Evolutionary conservation across 2,113 vertebrate species (phyloP).

Genomic region (Verasper variegatus): DNA sequence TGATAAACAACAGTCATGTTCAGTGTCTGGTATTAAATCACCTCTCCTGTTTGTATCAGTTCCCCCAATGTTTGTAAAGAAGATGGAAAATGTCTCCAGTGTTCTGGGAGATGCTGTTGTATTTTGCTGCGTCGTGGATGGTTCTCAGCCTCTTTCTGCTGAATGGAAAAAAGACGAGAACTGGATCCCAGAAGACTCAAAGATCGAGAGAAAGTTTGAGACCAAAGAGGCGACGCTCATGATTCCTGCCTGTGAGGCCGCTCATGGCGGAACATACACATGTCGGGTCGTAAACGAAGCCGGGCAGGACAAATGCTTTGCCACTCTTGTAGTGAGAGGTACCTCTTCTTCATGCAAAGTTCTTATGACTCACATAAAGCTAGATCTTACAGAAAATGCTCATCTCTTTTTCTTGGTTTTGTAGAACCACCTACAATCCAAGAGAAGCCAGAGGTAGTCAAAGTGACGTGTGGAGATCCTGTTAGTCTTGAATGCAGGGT

Average conservation of each 20-base stretch:
- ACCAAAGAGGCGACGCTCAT: conserved; percentile 83
- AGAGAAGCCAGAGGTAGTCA: conserved; percentile 88
- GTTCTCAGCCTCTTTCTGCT: conserved; percentile 86
- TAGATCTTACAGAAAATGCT: background rate
- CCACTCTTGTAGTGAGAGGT: conserved; percentile 92
- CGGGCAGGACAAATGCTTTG: conserved; percentile 89
- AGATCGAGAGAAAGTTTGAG: conserved; percentile 83
- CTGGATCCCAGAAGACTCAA: conserved; percentile 87
- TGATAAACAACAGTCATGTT: background rate
- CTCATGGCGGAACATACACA: conserved; percentile 88
- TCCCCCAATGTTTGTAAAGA: conserved; percentile 88
- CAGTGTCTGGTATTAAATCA: background rate
- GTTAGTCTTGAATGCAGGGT: conserved; percentile 91
- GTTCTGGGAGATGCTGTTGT: conserved; percentile 84
- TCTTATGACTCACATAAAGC: background rate
- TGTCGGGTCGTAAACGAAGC: conserved; percentile 93
- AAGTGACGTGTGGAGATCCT: conserved; percentile 88
- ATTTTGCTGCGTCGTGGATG: conserved; percentile 84
- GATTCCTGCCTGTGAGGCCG: conserved; percentile 82
- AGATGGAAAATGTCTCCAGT: conserved; percentile 86
- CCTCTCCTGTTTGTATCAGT: conserved; percentile 78
- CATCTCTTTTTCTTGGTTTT: conserved; percentile 42
- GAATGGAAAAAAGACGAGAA: conserved; percentile 93
- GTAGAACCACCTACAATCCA: conserved; percentile 89
- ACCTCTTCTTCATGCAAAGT: conserved; percentile 53